Evolutionary conservation across 2,888 invertebrate genomes (phyloP), one percentile per base, ranked within the genome.

Genomic region (Torymus tubicola): DNA sequence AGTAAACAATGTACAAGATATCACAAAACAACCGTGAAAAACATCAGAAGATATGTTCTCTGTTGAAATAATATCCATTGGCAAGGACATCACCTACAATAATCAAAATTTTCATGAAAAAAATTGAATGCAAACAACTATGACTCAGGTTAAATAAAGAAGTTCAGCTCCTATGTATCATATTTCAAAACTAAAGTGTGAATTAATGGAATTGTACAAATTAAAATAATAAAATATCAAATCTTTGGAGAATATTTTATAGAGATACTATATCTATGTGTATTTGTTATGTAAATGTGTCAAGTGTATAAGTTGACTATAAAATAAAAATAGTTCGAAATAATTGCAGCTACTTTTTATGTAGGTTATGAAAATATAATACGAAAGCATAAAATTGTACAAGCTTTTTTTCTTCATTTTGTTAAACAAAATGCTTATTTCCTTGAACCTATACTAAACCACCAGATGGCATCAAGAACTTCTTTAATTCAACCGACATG

Each of bases 1-100:
- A 0, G 97, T 97, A 90, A 98, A 96, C 79, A 99, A 91, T 2
- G 99, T 99, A 89, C 99, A 98, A 2, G 97, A 96, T 13, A 99
- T 98, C 55, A 99, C 98, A 91, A 99, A 96, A 91, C 97, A 97
- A 14, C 99, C 99, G 82, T 98, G 97, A 89, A 98, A 96, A 81
- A 98, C 96, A 92, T 99, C 99, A 50, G 96, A 95, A 0, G 96
- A 95, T 73, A 99, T 92, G 91, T 98, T 98, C 87, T 98, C 98
- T 87, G 96, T 96, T 0, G 98, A 98, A 21, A 98, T 93, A 91
- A 99, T 95, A 89, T 98, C 98, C 87, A 98, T 94, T 8, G 98
- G 97, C 86, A 98, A 92, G 11, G 96, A 96, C 85, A 98, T 91
- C 75, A 89, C 93, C 94, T 88, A 91, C 4, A 76, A 55, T 8